phyloP scores from a whole-genome alignment of 2,113 vertebrate genomes.

The Procavia capensis region DNA sequence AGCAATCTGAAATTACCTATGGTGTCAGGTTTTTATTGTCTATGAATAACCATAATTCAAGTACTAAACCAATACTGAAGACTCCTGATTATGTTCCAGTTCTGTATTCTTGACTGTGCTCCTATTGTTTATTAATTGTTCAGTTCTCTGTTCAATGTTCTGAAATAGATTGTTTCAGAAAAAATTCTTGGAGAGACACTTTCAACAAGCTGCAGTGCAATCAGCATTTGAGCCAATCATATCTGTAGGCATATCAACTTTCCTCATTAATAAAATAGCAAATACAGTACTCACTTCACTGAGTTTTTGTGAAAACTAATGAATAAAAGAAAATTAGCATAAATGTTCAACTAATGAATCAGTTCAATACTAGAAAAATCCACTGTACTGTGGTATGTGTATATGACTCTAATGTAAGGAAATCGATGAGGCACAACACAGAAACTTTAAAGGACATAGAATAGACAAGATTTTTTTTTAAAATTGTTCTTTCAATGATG shows the following conservation, averaged over 20 bases:
- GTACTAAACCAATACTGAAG: neutral
- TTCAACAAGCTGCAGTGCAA: neutral
- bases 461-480: neutral
- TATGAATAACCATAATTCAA: neutral
- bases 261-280: neutral
- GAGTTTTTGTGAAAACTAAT: neutral
- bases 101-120: neutral
- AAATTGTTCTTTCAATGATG: too few species aligned
- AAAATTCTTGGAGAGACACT: neutral
- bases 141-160: neutral
- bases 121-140: neutral
- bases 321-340: neutral
- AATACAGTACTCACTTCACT: neutral
- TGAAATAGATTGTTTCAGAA: neutral
- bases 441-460: neutral
- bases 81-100: neutral
- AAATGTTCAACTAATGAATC: neutral
- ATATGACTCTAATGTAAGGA: neutral
- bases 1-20: neutral
- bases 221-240: neutral
- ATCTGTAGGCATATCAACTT: neutral
- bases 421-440: neutral
- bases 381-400: neutral
- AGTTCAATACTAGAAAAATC: neutral
- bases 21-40: neutral